A percentile compares a stretch with the other conserved stretches of the same genome.
phyloP scores from a whole-genome alignment of 2,113 vertebrate genomes.

The Jacana jacana region DNA sequence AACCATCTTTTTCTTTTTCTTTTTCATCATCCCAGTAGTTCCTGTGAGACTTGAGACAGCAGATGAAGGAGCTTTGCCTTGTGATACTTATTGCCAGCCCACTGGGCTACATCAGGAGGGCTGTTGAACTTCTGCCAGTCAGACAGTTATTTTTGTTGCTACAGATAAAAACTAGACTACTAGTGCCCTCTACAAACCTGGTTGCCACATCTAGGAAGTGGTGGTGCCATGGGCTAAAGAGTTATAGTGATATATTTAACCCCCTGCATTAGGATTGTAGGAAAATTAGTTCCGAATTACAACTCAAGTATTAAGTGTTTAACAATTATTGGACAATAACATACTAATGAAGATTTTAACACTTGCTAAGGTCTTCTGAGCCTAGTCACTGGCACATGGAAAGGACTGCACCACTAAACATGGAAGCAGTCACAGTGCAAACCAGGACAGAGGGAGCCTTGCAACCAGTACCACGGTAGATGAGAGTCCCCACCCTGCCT shows the following conservation, averaged over 20 bases:
- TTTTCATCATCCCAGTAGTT: not conserved
- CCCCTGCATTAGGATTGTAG: not conserved
- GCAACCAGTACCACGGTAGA: accelerated
- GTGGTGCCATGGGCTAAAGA: not conserved
- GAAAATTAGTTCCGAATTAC: not conserved
- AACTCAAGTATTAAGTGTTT: not conserved
- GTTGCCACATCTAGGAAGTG: not conserved
- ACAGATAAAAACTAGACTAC: not conserved
- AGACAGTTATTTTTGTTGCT: not conserved
- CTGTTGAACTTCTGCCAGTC: not conserved
- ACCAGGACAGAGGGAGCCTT: not conserved
- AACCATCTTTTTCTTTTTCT: not conserved
- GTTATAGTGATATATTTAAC: not conserved
- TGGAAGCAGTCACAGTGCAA: accelerated
- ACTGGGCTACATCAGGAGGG: not conserved
- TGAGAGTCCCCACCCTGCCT: not conserved
- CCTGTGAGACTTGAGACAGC: not conserved
- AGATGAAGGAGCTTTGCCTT: not conserved
- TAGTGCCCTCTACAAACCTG: not conserved
- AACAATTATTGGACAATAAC: not conserved
- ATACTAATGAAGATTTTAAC: not conserved
- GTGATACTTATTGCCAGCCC: accelerated
- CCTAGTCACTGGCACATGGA: not conserved
- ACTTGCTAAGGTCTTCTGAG: not conserved
- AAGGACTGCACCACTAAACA: not conserved